Conservation (phyloP, 1,140 invertebrate species). For the Bombus confusus region DNA sequence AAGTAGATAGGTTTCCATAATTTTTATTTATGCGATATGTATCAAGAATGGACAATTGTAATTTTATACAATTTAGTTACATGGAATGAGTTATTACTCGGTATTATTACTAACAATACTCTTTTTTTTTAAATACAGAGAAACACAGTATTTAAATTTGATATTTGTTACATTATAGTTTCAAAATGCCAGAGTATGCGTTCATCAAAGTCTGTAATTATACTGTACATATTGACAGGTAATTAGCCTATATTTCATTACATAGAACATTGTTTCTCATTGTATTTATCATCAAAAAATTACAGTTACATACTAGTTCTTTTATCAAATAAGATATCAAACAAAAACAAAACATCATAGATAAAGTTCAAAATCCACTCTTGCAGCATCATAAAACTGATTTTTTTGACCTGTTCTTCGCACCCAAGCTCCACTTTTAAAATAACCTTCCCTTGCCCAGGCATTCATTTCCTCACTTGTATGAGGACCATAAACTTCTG, state of each 20-base stretch:
- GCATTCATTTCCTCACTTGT: slow-evolving; percentile 93
- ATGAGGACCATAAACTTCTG: slow-evolving; percentile 93
- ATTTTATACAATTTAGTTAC: not conserved
- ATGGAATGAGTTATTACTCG: slow-evolving; percentile 13
- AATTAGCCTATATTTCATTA: not conserved
- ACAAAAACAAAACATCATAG: slow-evolving; percentile 78
- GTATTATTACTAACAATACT: slow-evolving; percentile 1
- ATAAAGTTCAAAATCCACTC: slow-evolving; percentile 97
- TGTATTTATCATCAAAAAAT: slow-evolving; percentile 16
- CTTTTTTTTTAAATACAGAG: slow-evolving; percentile 15
- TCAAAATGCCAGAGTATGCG: not conserved
- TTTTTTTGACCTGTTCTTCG: slow-evolving; percentile 89
- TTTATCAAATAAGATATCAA: not conserved
- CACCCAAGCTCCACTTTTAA: slow-evolving; percentile 93
- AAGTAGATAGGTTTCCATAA: not conserved
- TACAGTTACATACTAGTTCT: not conserved
- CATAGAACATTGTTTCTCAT: slow-evolving; percentile 3
- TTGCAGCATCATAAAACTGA: slow-evolving; percentile 93
- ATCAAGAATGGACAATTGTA: slow-evolving; percentile 32
- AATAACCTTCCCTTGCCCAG: slow-evolving; percentile 93
- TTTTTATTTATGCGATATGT: slow-evolving; percentile 44
- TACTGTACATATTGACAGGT: slow-evolving; percentile 30
- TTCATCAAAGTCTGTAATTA: slow-evolving; percentile 1
- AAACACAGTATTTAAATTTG: not conserved
- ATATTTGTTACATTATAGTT: slow-evolving; percentile 10